These are phyloP conservation scores for Grantiella picta DNA, from an alignment of 2,113 vertebrate species.

Conservation along the genomic window DNA sequence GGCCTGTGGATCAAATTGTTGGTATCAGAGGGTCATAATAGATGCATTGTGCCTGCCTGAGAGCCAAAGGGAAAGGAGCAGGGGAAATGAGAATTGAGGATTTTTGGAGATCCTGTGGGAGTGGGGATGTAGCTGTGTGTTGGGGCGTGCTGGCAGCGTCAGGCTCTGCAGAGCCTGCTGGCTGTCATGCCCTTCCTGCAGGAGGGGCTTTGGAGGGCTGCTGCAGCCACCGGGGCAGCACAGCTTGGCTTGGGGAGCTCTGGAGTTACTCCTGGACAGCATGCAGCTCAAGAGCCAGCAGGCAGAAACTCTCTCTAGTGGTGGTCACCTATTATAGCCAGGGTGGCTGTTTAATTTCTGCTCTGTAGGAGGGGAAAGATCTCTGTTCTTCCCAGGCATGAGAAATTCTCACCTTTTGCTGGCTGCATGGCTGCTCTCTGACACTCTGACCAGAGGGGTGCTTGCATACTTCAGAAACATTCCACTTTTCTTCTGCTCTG, in stretches of 20 bases:
- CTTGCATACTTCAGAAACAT: not conserved
- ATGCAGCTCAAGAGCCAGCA: not conserved
- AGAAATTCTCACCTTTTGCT: not conserved
- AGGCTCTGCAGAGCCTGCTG: not conserved
- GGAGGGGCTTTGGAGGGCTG: accelerated
- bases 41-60: not conserved
- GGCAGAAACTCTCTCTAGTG: not conserved
- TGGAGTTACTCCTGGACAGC: not conserved
- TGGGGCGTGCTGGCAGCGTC: accelerated
- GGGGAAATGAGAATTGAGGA: accelerated
- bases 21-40: not conserved
- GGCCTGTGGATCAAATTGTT: not conserved
- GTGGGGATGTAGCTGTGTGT: not conserved
- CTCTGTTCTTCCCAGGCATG: not conserved
- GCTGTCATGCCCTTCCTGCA: not conserved
- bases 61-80: not conserved
- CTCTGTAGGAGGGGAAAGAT: accelerated
- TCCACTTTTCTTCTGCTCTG: not conserved
- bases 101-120: not conserved
- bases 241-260: accelerated
- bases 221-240: not conserved
- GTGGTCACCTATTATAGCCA: accelerated
- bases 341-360: not conserved
- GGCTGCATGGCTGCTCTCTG: not conserved
- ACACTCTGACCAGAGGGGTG: not conserved